phyloP scores from a whole-genome alignment of 2,888 invertebrate genomes.

The Harpalus rufipes region DNA sequence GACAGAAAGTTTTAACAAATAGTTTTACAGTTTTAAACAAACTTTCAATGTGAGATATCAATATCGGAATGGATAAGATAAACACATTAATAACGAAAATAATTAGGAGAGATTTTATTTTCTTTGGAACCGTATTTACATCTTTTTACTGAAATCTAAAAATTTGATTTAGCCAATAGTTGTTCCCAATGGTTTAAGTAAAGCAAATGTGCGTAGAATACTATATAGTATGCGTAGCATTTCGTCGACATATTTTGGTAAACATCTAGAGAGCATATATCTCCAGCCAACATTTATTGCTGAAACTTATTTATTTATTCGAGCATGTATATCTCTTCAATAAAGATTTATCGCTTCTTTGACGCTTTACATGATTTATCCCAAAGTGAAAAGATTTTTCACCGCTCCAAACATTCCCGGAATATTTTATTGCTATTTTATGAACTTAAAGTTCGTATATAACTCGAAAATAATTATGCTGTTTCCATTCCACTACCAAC shows the following conservation, averaged over 20 bases:
- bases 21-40: conserved; percentile 26
- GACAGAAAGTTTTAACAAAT: conserved; percentile 42
- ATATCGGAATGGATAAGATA: conserved; percentile 4
- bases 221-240: too few relatives aligned
- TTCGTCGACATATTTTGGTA: not conserved
- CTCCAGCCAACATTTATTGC: conserved; percentile 15
- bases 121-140: too few relatives aligned
- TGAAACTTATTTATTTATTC: conserved; percentile 48
- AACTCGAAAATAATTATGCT: not conserved
- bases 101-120: not conserved
- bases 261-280: conserved; percentile 19
- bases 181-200: too few relatives aligned
- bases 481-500: not conserved
- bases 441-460: not conserved
- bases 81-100: not conserved
- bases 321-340: conserved; percentile 39
- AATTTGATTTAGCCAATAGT: too few relatives aligned
- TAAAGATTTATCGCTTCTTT: conserved; percentile 46
- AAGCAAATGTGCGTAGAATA: too few relatives aligned
- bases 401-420: not conserved
- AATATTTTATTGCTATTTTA: conserved; percentile 45
- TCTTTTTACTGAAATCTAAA: too few relatives aligned
- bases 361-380: conserved; percentile 49
- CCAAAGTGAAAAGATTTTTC: conserved; percentile 24
- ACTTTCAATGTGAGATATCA: conserved; percentile 18